Percentiles rank a stretch among this genome's conserved stretches.
phyloP scores from a whole-genome alignment of 2,113 vertebrate genomes.

The Rhinoptilus africanus region DNA sequence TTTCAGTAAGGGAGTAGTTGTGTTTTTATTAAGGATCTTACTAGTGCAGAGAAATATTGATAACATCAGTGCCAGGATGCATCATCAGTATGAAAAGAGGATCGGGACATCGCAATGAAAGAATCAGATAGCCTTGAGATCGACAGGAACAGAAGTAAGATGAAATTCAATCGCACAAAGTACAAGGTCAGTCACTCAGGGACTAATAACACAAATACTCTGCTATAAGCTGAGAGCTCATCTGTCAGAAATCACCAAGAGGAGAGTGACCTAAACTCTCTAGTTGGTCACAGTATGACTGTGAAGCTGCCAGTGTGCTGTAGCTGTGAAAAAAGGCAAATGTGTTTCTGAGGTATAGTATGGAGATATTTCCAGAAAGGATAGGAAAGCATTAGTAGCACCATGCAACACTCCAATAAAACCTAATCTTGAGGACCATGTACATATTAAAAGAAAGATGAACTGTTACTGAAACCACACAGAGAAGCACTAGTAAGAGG shows the following conservation, averaged over 20 bases:
- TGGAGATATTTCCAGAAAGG: not conserved
- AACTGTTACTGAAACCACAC: not conserved
- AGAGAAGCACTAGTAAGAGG: not conserved
- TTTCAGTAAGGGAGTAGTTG: not conserved
- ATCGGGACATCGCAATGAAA: not conserved
- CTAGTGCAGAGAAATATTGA: not conserved
- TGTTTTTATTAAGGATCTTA: not conserved
- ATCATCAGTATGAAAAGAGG: not conserved
- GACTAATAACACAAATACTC: constrained; percentile 55
- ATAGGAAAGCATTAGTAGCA: not conserved
- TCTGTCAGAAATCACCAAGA: constrained; percentile 52
- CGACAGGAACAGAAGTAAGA: constrained; percentile 45
- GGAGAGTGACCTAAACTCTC: constrained; percentile 47
- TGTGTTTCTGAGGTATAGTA: not conserved
- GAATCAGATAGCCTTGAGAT: constrained; percentile 27
- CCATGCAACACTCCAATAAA: not conserved
- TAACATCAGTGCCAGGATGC: not conserved
- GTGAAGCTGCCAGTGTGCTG: not conserved
- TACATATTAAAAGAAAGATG: not conserved
- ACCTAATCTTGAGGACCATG: not conserved
- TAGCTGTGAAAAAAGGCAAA: not conserved
- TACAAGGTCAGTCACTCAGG: constrained; percentile 59
- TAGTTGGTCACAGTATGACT: constrained; percentile 1
- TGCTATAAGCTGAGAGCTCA: constrained; percentile 33
- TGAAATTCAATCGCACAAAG: constrained; percentile 58